A percentile compares a stretch with the other conserved stretches of the same genome.
Conservation (phyloP, 2,797 vertebrate genomes). For the Moxostoma hubbsi region DNA sequence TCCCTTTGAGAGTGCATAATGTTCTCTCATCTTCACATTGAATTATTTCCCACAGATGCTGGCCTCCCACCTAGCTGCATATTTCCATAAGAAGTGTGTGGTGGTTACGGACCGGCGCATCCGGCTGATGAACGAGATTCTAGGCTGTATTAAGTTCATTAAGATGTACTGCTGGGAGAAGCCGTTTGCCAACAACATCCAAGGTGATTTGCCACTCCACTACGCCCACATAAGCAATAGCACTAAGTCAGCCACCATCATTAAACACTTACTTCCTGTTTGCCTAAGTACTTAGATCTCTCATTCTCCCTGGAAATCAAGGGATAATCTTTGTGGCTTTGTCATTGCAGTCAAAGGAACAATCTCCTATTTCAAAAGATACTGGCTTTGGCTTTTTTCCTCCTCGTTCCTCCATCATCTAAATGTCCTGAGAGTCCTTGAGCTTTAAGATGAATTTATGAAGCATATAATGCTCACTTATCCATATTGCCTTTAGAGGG, state of each 20-base stretch:
- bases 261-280: constrained; percentile 48
- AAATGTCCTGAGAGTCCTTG: constrained; percentile 57
- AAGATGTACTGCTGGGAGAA: constrained; percentile 89
- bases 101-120: constrained; percentile 81
- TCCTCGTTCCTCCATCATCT: constrained; percentile 48
- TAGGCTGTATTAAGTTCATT: constrained; percentile 85
- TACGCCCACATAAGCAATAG: background rate
- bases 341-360: too few relatives aligned
- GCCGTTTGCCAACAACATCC: constrained; percentile 79
- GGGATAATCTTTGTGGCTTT: constrained; percentile 25
- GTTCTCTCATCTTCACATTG: constrained; percentile 5
- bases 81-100: constrained; percentile 84
- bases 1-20: constrained; percentile 42
- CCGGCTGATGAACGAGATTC: constrained; percentile 85
- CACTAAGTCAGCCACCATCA: constrained; percentile 46
- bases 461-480: constrained; percentile 63
- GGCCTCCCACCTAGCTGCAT: constrained; percentile 81
- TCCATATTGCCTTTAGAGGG: constrained; percentile 57
- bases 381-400: constrained; percentile 27
- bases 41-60: constrained; percentile 74
- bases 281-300: constrained; percentile 16
- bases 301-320: constrained; percentile 24
- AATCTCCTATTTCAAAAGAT: constrained; percentile 59
- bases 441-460: constrained; percentile 68
- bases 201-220: constrained; percentile 70